Conservation (phyloP, 1,140 invertebrate species). For the Dysdera silvatica region DNA sequence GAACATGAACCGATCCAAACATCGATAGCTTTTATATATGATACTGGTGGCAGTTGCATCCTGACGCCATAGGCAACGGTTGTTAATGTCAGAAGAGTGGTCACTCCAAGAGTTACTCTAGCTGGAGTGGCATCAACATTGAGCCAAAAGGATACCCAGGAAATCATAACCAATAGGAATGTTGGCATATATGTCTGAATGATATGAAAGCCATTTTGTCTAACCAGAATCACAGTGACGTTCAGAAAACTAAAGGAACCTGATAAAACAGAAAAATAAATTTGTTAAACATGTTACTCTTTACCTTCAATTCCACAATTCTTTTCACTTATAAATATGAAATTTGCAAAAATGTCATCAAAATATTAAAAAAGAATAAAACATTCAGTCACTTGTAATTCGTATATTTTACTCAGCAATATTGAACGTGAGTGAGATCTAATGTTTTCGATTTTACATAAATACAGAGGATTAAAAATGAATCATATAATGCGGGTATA, state of each 20-base stretch:
- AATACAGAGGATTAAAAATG: too few species aligned
- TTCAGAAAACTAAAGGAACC: slow-evolving; percentile 35
- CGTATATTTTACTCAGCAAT: too few species aligned
- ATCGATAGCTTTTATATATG: slow-evolving; percentile 42
- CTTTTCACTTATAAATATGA: too few species aligned
- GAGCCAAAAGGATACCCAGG: slow-evolving; percentile 85
- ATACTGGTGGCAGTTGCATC: slow-evolving; percentile 39
- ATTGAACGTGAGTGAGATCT: too few species aligned
- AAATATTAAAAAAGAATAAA: too few species aligned
- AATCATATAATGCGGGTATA: too few species aligned
- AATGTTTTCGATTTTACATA: too few species aligned
- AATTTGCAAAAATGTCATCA: too few species aligned
- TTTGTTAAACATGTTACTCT: too few species aligned
- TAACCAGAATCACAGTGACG: slow-evolving; percentile 30
- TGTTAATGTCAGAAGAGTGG: slow-evolving; percentile 41
- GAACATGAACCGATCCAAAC: slow-evolving; percentile 42
- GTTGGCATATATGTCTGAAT: slow-evolving; percentile 86
- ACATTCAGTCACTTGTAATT: too few species aligned
- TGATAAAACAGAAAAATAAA: slow-evolving; percentile 5
- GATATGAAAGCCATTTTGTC: slow-evolving; percentile 62
- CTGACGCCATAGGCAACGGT: slow-evolving; percentile 38
- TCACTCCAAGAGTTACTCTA: slow-evolving; percentile 40
- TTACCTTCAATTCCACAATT: too few species aligned
- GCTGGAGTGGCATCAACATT: slow-evolving; percentile 76
- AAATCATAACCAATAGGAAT: slow-evolving; percentile 75